These are phyloP conservation scores for Sebastes baramenuke DNA, from an alignment of 2,797 vertebrate genomes.

Conservation along the genomic window DNA sequence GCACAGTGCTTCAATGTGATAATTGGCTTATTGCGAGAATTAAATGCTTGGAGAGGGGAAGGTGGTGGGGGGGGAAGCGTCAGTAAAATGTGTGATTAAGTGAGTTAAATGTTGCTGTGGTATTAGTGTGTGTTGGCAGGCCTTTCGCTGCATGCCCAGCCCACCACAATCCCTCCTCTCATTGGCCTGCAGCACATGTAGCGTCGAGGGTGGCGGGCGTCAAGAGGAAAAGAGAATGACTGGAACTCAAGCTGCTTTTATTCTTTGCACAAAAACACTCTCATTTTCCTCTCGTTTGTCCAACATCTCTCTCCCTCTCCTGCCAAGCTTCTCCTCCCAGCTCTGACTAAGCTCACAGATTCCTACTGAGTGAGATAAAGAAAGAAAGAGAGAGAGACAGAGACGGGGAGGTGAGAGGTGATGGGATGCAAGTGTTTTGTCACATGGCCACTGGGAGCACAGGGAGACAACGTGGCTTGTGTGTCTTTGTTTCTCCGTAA, in stretches of 20 bases:
- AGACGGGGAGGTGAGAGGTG: constrained; percentile 57
- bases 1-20: constrained; percentile 21
- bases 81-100: constrained; percentile 37
- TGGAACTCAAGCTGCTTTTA: constrained; percentile 60
- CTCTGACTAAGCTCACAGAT: constrained; percentile 69
- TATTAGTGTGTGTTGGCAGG: constrained; percentile 45
- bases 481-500: constrained; percentile 6
- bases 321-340: constrained; percentile 79
- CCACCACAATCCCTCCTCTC: constrained; percentile 31
- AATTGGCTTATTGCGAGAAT: constrained; percentile 51
- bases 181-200: constrained; percentile 26
- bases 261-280: constrained; percentile 51
- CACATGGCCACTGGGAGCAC: constrained; percentile 40
- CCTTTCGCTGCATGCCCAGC: constrained; percentile 20
- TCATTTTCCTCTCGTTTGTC: constrained; percentile 69
- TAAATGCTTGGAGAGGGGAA: constrained; percentile 9
- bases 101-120: constrained; percentile 44
- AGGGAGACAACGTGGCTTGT: constrained; percentile 47
- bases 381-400: constrained; percentile 15
- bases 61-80: neutral
- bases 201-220: constrained; percentile 36
- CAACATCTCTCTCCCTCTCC: constrained; percentile 56
- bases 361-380: constrained; percentile 77
- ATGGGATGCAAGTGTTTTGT: constrained; percentile 60
- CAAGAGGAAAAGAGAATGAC: constrained; percentile 45